Evolutionary conservation across 2,797 vertebrate species (phyloP).

Genomic region (Sebastes ruberrimus): DNA sequence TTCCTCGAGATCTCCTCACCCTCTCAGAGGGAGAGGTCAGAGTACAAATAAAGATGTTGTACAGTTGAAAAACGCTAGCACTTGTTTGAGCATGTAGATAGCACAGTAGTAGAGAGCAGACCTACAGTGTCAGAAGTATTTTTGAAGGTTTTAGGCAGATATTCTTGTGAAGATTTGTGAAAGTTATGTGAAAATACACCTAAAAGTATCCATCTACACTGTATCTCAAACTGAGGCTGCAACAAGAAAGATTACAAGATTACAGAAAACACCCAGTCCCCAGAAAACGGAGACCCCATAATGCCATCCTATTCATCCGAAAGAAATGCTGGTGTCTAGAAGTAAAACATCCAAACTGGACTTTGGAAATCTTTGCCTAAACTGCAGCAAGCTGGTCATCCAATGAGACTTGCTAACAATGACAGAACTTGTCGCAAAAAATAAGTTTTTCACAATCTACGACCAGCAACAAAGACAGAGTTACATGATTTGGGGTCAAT

Average conservation of each 20-base stretch:
- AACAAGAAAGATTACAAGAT: too few relatives aligned
- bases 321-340: neutral
- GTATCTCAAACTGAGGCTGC: neutral
- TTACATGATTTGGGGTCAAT: neutral
- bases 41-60: conserved; percentile 1
- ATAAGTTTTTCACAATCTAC: neutral
- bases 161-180: neutral
- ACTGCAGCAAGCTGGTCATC: neutral
- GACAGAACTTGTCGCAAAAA: neutral
- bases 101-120: neutral
- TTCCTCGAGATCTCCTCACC: neutral
- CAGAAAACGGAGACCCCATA: neutral
- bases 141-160: neutral
- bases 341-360: neutral
- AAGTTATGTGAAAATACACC: neutral
- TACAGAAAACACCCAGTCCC: neutral
- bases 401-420: neutral
- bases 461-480: neutral
- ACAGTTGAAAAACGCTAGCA: neutral
- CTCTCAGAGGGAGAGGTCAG: conserved; percentile 13
- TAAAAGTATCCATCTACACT: neutral
- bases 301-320: neutral
- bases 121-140: too few relatives aligned
- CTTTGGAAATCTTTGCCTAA: neutral
- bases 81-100: neutral